phyloP scores from a whole-genome alignment of 2,797 vertebrate species.

The Rallus crepitans region DNA sequence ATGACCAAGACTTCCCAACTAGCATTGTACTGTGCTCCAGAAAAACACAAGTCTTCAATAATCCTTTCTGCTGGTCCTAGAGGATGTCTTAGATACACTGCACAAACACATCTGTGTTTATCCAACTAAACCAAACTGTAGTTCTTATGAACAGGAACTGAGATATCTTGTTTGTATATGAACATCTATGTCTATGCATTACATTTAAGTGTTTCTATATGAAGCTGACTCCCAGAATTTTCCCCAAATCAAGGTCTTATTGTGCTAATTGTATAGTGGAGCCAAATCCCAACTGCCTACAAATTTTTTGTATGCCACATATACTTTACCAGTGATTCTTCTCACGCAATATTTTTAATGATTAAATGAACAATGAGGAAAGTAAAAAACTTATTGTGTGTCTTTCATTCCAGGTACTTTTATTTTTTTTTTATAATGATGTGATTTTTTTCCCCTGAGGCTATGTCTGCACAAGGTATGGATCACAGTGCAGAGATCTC shows the following conservation, averaged over 20 bases:
- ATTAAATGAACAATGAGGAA: background rate
- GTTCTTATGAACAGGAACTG: background rate
- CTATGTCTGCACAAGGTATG: background rate
- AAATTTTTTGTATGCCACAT: background rate
- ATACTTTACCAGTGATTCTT: background rate
- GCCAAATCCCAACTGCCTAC: background rate
- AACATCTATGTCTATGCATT: background rate
- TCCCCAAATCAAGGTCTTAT: background rate
- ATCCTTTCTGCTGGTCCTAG: background rate
- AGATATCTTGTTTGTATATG: background rate
- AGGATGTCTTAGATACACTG: background rate
- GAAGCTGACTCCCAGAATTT: background rate
- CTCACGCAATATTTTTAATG: background rate
- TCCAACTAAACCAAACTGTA: background rate
- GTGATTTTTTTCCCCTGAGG: background rate
- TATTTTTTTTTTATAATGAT: background rate
- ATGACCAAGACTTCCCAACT: background rate
- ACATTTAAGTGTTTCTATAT: background rate
- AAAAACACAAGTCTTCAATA: background rate
- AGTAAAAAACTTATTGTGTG: background rate
- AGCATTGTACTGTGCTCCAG: background rate
- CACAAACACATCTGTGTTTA: background rate
- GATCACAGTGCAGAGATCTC: background rate
- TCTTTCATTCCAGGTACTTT: background rate
- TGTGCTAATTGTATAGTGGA: background rate